Evolutionary conservation across 2,797 vertebrate genomes (phyloP).

Genomic region (Heteromormyrus szaboi): DNA sequence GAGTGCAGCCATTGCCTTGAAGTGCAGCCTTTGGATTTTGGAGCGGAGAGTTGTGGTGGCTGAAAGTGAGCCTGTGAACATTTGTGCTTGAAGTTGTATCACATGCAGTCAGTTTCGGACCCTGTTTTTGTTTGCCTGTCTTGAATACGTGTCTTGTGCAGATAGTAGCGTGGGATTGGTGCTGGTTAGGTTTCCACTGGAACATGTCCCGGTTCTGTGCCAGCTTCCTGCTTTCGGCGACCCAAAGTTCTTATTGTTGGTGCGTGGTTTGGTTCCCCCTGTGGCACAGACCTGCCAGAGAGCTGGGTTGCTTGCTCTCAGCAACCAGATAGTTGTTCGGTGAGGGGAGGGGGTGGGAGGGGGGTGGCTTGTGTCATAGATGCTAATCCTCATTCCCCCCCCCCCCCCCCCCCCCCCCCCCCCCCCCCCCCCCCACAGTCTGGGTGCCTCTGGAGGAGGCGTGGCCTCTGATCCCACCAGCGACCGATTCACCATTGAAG

Average conservation of each 20-base stretch:
- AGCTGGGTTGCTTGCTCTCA: neutral
- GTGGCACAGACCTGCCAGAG: neutral
- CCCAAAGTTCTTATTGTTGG: neutral
- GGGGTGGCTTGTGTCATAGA: neutral
- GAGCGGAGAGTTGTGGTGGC: neutral
- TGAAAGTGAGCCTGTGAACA: neutral
- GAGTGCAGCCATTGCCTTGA: neutral
- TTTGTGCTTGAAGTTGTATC: neutral
- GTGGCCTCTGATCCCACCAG: conserved; percentile 77
- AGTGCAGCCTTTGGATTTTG: neutral
- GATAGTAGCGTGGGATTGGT: neutral
- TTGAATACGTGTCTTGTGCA: neutral
- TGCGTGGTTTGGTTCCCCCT: neutral
- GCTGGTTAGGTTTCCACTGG: neutral
- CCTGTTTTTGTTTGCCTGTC: neutral
- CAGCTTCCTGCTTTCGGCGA: neutral
- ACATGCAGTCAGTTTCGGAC: neutral
- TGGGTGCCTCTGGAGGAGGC: conserved; percentile 79
- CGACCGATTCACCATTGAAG: conserved; percentile 94
- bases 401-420: neutral
- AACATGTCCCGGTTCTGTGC: neutral
- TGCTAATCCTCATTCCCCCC: neutral
- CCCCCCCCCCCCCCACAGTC: conserved; percentile 48
- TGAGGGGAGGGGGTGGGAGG: neutral
- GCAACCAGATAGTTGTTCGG: neutral